Evolutionary conservation across 23 tunicate species (phyloP).

Genomic region (Halocynthia aurantium): DNA sequence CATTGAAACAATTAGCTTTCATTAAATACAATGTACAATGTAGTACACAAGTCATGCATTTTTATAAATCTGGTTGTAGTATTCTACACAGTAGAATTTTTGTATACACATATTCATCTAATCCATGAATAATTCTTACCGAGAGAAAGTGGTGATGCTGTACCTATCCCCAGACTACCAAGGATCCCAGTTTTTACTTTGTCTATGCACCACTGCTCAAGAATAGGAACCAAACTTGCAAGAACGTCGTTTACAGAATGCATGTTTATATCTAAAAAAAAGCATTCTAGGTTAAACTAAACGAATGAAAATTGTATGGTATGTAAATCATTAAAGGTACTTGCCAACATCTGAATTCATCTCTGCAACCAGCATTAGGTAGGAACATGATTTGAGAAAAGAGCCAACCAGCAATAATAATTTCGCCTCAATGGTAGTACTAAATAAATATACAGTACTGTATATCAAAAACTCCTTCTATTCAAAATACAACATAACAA

Average conservation of each 20-base stretch:
- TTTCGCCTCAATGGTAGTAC: slow-evolving; percentile 31
- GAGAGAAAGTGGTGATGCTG: slow-evolving; percentile 41
- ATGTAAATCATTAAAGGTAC: not conserved
- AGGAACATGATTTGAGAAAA: slow-evolving; percentile 31
- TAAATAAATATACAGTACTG: slow-evolving; percentile 1
- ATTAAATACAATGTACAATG: too few relatives aligned
- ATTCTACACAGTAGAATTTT: too few relatives aligned
- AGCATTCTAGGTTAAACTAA: too few relatives aligned
- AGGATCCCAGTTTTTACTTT: slow-evolving; percentile 73
- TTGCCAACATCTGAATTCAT: slow-evolving; percentile 35
- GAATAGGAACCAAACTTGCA: slow-evolving; percentile 28
- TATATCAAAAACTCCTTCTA: not conserved
- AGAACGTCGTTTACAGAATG: slow-evolving; percentile 37
- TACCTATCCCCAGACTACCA: slow-evolving; percentile 72
- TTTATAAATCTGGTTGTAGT: too few relatives aligned
- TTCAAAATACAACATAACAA: not conserved
- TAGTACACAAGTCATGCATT: too few relatives aligned
- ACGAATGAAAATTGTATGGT: not conserved
- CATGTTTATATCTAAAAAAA: slow-evolving; percentile 26
- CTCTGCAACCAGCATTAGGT: slow-evolving; percentile 15
- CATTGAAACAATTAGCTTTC: too few relatives aligned
- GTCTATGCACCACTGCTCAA: slow-evolving; percentile 57
- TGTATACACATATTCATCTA: too few relatives aligned
- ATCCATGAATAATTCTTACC: slow-evolving; percentile 11
- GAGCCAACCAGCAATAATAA: slow-evolving; percentile 43